A percentile compares a stretch with the other conserved stretches of the same genome.
These are phyloP conservation scores for Camelus bactrianus DNA, from an alignment of 2,113 vertebrate genomes.

Conservation along the genomic window DNA sequence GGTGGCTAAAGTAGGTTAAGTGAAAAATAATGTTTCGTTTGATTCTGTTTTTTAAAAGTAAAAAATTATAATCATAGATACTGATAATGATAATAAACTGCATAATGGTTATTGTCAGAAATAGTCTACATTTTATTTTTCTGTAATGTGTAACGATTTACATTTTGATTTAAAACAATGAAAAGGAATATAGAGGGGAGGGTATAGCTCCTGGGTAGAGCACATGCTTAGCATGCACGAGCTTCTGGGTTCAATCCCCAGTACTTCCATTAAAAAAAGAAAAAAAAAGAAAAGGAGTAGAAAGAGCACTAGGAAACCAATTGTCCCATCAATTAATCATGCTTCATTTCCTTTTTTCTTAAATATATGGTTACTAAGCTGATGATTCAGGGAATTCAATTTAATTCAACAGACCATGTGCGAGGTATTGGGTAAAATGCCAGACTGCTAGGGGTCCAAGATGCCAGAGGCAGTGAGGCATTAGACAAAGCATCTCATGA, in stretches of 20 bases:
- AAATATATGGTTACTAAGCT: slow-evolving; percentile 46
- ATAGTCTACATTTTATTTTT: slow-evolving; percentile 9
- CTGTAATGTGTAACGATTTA: not conserved
- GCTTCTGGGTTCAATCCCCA: too few relatives aligned
- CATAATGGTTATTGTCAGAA: not conserved
- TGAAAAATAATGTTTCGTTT: not conserved
- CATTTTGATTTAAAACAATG: slow-evolving; percentile 33
- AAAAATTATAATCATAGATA: not conserved
- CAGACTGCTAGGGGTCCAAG: slow-evolving; percentile 29
- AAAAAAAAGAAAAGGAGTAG: not conserved
- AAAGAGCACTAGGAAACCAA: slow-evolving; percentile 16
- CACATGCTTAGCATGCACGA: too few relatives aligned
- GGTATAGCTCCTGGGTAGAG: too few relatives aligned
- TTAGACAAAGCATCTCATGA: not conserved
- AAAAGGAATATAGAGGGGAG: not conserved
- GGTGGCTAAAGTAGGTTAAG: not conserved
- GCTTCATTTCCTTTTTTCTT: not conserved
- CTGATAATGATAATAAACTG: not conserved
- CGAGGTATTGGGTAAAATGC: not conserved
- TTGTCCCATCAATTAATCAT: not conserved
- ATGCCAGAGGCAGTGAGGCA: not conserved
- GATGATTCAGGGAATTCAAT: slow-evolving; percentile 37
- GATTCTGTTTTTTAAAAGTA: slow-evolving; percentile 26
- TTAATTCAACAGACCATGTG: slow-evolving; percentile 2
- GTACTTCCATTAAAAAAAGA: not conserved